Base-by-base conservation (phyloP, 2,113 vertebrate genomes). In the Columba livia region DNA sequence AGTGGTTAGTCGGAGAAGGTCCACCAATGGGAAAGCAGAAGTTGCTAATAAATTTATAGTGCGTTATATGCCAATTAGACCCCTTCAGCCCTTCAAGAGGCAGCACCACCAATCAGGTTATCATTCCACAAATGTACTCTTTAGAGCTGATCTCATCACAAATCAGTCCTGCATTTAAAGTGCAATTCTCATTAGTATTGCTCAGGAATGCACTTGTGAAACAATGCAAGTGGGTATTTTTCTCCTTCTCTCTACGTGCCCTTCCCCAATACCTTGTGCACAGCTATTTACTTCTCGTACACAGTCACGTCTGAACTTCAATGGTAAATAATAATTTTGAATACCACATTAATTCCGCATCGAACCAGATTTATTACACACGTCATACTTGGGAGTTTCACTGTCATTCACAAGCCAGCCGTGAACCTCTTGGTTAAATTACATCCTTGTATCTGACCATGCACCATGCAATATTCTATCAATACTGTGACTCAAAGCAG, bases 41-140 rank as follows among this genome's bases (percentile, higher is more conserved):
- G 85, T 65, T 31, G 57, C 96, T 98, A 96, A 98, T 97, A 97
- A 97, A 98, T 98, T 98, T 97, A 98, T 97, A 97, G 97, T 91
- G 97, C 93, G 90, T 98, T 98, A 96, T 96, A 94, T 93, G 97
- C 96, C 97, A 97, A 97, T 97, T 97, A 98, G 97, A 90, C 64
- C 89, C 78, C 70, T 42, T 67, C 92, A 96, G 94, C 96, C 93
- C 86, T 94, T 85, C 83, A 57, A 88, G 96, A 96, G 90, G 95
- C 95, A 93, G 82, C 20, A 40, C 66, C 36, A 90, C 95, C 95
- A 88, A 83, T 93, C 96, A 74, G 95, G 75, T 82, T 58, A 75
- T 61, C 85, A 94, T n/a, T 60, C 96, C 56, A 78, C 75, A 94
- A 89, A 94, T 32, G 92, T 70, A 64, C 88, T 95, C 96, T 83